Evolutionary conservation across 1,140 invertebrate genomes (phyloP).

Genomic region (Drosophila pseudoananassae): DNA sequence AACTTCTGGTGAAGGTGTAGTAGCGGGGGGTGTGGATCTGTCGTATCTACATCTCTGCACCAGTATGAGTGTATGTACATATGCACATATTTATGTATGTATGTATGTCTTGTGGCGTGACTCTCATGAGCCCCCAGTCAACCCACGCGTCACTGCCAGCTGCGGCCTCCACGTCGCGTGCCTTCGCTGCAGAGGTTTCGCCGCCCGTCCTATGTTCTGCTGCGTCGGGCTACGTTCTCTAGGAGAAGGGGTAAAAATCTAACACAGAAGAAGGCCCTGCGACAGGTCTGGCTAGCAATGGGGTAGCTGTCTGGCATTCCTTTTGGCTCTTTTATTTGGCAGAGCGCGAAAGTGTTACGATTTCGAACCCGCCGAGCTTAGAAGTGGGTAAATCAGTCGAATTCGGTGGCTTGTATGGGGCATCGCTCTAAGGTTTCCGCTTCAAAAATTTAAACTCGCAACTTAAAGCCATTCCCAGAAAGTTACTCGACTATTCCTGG

Average conservation of each 20-base stretch:
- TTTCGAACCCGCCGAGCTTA: conserved; percentile 71
- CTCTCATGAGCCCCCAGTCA: conserved; percentile 43
- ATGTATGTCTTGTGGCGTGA: conserved; percentile 55
- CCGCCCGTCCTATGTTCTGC: conserved; percentile 43
- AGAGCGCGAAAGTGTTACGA: conserved; percentile 77
- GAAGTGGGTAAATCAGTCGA: conserved; percentile 75
- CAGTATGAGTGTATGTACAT: conserved; percentile 16
- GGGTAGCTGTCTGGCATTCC: conserved; percentile 22
- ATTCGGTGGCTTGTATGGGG: not conserved
- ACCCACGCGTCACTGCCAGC: conserved; percentile 60
- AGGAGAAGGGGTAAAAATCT: conserved; percentile 41
- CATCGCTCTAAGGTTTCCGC: not conserved
- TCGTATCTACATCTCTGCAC: conserved; percentile 40
- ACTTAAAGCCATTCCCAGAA: not conserved
- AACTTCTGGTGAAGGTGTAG: conserved; percentile 26
- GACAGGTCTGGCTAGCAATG: conserved; percentile 52
- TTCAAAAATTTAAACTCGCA: not conserved
- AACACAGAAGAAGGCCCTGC: conserved; percentile 27
- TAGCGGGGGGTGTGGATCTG: conserved; percentile 44
- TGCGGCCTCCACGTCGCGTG: conserved; percentile 67
- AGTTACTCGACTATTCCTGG: not conserved
- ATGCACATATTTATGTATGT: conserved; percentile 31
- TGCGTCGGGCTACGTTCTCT: conserved; percentile 43
- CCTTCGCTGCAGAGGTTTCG: conserved; percentile 61
- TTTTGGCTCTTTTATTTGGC: conserved; percentile 52